These are phyloP conservation scores for Musca vetustissima DNA, from an alignment of 1,140 invertebrate species.

Conservation along the genomic window DNA sequence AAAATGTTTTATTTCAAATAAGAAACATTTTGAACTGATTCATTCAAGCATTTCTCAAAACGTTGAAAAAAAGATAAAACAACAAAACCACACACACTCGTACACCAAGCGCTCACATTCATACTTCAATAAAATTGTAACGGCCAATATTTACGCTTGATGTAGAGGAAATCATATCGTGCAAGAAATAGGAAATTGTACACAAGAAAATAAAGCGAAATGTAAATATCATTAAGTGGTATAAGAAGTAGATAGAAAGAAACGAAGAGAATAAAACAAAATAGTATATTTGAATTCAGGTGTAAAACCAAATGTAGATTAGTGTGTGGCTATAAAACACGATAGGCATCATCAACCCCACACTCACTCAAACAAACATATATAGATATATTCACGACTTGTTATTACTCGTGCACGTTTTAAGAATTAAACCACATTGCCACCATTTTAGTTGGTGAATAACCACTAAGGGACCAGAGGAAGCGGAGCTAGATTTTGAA, in stretches of 20 bases:
- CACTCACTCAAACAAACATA: too few relatives aligned
- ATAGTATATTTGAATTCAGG: conserved; percentile 8
- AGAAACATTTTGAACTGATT: too few relatives aligned
- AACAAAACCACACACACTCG: too few relatives aligned
- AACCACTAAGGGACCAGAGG: background rate
- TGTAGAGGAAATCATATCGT: conserved; percentile 7
- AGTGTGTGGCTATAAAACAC: too few relatives aligned
- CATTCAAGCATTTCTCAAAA: too few relatives aligned
- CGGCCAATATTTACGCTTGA: conserved; percentile 11
- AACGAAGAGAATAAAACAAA: background rate
- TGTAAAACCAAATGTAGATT: conserved; percentile 15
- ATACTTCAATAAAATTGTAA: conserved; percentile 5
- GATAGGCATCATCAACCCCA: background rate
- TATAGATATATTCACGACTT: too few relatives aligned
- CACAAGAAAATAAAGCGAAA: background rate
- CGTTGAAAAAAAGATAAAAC: too few relatives aligned
- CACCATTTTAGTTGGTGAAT: background rate
- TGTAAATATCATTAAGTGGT: background rate
- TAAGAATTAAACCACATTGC: background rate
- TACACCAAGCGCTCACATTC: too few relatives aligned
- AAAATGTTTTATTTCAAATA: too few relatives aligned
- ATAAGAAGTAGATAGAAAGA: too few relatives aligned
- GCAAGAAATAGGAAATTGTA: conserved; percentile 11
- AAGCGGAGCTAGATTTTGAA: background rate
- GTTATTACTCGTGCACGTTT: background rate